These are phyloP conservation scores for Ericerus pela DNA, from an alignment of 1,140 invertebrate species.

Conservation along the genomic window DNA sequence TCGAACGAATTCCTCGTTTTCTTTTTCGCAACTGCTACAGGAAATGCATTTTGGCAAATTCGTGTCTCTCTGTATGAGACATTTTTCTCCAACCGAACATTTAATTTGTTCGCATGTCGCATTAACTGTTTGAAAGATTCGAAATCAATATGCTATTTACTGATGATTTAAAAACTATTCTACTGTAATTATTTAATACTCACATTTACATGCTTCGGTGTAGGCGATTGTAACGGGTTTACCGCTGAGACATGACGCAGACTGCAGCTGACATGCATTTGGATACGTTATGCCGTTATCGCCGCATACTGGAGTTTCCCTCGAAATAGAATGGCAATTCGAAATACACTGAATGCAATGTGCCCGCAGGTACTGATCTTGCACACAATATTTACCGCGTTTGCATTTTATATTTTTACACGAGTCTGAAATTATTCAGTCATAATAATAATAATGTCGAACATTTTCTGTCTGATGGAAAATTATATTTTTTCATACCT, in stretches of 20 bases:
- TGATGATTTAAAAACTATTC: neutral
- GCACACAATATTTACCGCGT: conserved; percentile 61
- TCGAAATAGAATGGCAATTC: conserved; percentile 39
- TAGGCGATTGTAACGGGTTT: conserved; percentile 71
- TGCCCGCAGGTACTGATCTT: conserved; percentile 69
- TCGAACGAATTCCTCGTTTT: conserved; percentile 34
- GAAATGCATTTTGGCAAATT: conserved; percentile 60
- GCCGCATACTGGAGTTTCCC: conserved; percentile 56
- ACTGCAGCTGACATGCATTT: conserved; percentile 67
- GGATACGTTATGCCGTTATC: conserved; percentile 73
- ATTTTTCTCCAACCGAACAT: conserved; percentile 58
- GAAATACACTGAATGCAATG: conserved; percentile 65
- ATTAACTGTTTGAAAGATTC: neutral
- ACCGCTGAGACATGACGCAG: conserved; percentile 63
- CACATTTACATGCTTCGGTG: conserved; percentile 67
- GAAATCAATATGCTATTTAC: neutral
- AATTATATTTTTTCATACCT: no score
- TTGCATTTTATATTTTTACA: conserved; percentile 64
- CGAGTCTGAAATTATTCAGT: conserved; percentile 33
- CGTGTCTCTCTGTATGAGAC: conserved; percentile 52
- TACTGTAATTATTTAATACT: conserved; percentile 29
- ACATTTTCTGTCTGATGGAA: no score
- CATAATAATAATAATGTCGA: neutral
- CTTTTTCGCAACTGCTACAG: conserved; percentile 44
- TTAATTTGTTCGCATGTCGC: conserved; percentile 45